A percentile compares a stretch with the other conserved stretches of the same genome.
Evolutionary conservation across 1,140 invertebrate genomes (phyloP).

Genomic region (Cataglyphis hispanica): DNA sequence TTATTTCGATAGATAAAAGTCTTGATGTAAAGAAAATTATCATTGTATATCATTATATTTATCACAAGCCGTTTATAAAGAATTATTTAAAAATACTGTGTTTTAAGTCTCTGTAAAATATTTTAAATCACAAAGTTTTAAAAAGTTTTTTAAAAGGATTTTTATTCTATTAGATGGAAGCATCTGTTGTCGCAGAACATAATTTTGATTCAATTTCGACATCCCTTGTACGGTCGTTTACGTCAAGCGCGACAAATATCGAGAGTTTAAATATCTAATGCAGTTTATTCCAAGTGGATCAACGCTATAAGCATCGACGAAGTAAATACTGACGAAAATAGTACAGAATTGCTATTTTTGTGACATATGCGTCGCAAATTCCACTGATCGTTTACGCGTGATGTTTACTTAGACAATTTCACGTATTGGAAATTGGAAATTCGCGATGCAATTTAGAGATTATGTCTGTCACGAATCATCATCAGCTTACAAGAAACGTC

Average conservation of each 20-base stretch:
- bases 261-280: constrained; percentile 31
- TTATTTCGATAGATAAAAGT: not conserved
- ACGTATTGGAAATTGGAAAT: not conserved
- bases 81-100: not conserved
- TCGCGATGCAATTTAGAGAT: constrained; percentile 9
- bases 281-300: constrained; percentile 19
- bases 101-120: not conserved
- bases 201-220: constrained; percentile 32
- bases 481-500: not conserved
- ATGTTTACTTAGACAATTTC: constrained; percentile 28
- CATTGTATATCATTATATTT: no score
- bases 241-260: constrained; percentile 6
- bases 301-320: constrained; percentile 5
- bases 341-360: not conserved
- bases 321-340: constrained; percentile 24
- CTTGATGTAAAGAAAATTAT: not conserved
- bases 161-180: not conserved
- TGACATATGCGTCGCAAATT: not conserved
- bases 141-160: constrained; percentile 11
- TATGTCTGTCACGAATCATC: constrained; percentile 4
- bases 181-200: not conserved
- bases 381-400: not conserved
- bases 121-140: constrained; percentile 3
- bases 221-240: not conserved
- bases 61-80: not conserved